Conservation (phyloP, 2,113 vertebrate species). For the Brevimyrus niger region DNA sequence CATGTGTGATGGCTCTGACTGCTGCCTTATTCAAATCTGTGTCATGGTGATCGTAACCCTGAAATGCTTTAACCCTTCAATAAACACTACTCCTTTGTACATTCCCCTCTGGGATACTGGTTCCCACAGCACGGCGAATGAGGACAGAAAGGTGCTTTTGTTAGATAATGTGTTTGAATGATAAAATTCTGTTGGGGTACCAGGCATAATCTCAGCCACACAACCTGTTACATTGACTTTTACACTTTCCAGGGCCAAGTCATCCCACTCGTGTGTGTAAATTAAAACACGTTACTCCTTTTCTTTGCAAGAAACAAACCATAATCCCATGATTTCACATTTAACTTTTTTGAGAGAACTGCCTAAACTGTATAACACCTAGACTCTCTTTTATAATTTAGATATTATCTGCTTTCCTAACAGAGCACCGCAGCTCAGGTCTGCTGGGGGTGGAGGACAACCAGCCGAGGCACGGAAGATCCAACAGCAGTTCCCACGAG, state of each 20-base stretch:
- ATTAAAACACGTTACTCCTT: background rate
- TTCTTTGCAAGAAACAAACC: background rate
- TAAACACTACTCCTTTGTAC: background rate
- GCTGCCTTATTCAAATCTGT: slow-evolving; percentile 2
- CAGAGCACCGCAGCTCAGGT: background rate
- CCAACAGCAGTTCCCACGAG: background rate
- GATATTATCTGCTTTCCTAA: background rate
- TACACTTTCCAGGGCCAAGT: background rate
- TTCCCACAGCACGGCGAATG: background rate
- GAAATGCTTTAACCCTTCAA: background rate
- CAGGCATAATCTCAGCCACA: background rate
- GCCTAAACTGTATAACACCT: background rate
- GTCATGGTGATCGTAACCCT: background rate
- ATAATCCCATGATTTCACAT: background rate
- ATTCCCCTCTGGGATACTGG: background rate
- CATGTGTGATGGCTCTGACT: background rate
- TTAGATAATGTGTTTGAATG: background rate
- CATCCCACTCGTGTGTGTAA: background rate
- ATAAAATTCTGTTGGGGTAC: background rate
- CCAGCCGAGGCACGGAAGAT: background rate
- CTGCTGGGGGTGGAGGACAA: background rate
- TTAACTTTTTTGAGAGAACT: background rate
- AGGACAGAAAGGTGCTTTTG: background rate
- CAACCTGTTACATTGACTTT: background rate
- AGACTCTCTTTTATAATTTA: background rate